A percentile compares a stretch with the other conserved stretches of the same genome.
These are phyloP conservation scores for Rhinoptilus africanus DNA, from an alignment of 2,113 vertebrate genomes.

Conservation along the genomic window DNA sequence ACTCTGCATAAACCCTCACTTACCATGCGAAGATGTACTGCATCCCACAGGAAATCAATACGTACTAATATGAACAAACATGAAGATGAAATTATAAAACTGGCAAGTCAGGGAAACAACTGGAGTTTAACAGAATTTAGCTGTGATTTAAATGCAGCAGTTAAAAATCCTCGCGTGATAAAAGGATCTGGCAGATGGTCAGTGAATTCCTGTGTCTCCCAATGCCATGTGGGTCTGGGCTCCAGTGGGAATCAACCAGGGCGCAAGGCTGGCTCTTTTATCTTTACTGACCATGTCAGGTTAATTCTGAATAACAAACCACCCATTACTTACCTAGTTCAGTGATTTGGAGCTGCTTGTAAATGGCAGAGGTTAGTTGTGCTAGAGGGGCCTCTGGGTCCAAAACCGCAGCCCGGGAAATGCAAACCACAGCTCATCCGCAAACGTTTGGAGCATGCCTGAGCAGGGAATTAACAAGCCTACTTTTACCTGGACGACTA, in stretches of 20 bases:
- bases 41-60: neutral
- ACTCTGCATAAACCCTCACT: neutral
- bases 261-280: neutral
- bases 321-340: neutral
- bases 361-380: neutral
- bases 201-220: neutral
- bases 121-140: neutral
- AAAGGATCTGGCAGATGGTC: neutral
- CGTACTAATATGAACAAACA: neutral
- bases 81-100: neutral
- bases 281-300: neutral
- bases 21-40: neutral
- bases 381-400: neutral
- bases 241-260: neutral
- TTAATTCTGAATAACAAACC: neutral
- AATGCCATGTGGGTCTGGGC: rapidly evolving
- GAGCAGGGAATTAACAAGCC: neutral
- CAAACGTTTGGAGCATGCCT: neutral
- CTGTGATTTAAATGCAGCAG: neutral
- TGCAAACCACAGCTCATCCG: neutral
- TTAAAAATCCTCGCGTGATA: neutral
- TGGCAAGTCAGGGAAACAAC: neutral
- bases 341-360: neutral
- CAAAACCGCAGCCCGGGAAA: neutral
- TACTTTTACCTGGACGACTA: neutral